Evolutionary conservation across 1,140 invertebrate genomes (phyloP).

Genomic region (Cryptotermes secundus): DNA sequence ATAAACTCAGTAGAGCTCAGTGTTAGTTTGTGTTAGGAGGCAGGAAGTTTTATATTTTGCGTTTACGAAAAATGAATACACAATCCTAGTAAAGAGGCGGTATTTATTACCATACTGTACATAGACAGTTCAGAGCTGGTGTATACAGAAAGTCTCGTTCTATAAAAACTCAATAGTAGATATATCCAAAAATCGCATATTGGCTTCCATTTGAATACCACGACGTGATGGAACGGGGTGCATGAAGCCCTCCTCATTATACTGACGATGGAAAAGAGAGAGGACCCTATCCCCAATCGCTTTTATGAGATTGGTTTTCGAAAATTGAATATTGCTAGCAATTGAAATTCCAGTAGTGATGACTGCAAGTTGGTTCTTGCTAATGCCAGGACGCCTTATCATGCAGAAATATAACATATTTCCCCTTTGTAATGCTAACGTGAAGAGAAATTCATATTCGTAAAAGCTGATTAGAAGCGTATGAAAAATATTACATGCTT

Average conservation of each 20-base stretch:
- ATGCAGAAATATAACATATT: neutral
- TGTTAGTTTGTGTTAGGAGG: neutral
- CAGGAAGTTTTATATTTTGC: neutral
- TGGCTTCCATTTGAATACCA: neutral
- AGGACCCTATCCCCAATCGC: neutral
- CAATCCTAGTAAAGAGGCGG: neutral
- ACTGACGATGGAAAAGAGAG: neutral
- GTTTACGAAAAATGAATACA: neutral
- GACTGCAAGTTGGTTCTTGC: neutral
- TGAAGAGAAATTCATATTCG: neutral
- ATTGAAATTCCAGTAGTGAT: neutral
- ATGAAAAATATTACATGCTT: slow-evolving; percentile 3
- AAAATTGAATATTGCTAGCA: slow-evolving; percentile 12
- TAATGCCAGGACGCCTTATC: neutral
- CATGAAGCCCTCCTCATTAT: neutral
- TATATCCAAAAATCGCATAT: neutral
- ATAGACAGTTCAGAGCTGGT: neutral
- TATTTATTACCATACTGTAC: neutral
- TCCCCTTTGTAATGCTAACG: neutral
- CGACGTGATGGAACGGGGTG: neutral
- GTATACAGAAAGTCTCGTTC: neutral
- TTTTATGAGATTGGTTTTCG: slow-evolving; percentile 15
- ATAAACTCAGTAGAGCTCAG: neutral
- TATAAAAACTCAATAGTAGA: neutral
- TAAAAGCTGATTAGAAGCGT: neutral